These are phyloP conservation scores for Micromys minutus DNA, from an alignment of 2,113 vertebrate genomes.

Conservation along the genomic window DNA sequence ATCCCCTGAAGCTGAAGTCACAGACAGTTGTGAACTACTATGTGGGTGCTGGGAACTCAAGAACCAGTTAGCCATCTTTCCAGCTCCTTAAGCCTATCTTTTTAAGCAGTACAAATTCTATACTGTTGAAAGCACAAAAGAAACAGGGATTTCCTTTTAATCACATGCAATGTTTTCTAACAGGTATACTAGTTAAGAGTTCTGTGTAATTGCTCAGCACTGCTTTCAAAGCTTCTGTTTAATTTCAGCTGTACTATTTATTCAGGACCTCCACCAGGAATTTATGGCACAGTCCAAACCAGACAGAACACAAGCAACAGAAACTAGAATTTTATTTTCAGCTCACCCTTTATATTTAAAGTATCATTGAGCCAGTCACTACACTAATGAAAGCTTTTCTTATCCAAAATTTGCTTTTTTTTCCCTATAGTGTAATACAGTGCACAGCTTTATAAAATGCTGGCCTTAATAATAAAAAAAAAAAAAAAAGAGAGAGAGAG, in stretches of 20 bases:
- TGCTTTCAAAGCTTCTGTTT: background rate
- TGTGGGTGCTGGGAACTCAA: background rate
- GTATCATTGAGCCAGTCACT: constrained; percentile 13
- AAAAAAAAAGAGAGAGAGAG: background rate
- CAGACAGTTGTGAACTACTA: background rate
- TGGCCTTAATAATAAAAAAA: background rate
- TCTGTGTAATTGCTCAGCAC: background rate
- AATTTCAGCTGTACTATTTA: constrained; percentile 56
- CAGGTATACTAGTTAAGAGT: constrained; percentile 2
- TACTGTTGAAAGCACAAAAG: constrained; percentile 8
- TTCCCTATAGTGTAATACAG: background rate
- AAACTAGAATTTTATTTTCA: constrained; percentile 27
- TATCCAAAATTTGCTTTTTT: constrained; percentile 18
- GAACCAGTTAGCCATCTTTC: background rate
- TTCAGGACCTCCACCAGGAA: constrained; percentile 38
- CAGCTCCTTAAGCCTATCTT: background rate
- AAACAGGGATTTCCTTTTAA: constrained; percentile 33
- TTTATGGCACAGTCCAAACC: constrained; percentile 30
- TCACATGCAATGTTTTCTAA: constrained; percentile 6
- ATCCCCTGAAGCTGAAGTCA: background rate
- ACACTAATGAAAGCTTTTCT: background rate
- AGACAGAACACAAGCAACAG: background rate
- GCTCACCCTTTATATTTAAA: constrained; percentile 13
- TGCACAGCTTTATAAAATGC: constrained; percentile 30
- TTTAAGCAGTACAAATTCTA: constrained; percentile 20